A percentile compares a stretch with the other conserved stretches of the same genome.
Conservation (phyloP, 2,113 vertebrate genomes). For the Cyanocitta stelleri region DNA sequence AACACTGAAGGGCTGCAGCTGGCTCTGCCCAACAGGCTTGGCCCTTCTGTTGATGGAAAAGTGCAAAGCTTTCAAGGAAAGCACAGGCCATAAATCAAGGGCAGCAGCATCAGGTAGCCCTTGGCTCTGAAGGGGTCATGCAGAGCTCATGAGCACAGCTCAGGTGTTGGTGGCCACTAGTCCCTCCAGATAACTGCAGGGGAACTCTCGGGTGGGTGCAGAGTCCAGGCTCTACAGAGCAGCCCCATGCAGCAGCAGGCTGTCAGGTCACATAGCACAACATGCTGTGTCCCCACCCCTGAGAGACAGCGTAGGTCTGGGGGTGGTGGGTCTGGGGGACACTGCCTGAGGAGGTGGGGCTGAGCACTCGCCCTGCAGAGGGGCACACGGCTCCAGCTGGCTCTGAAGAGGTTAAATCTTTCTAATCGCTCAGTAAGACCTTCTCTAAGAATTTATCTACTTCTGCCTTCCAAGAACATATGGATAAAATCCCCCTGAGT, state of each 20-base stretch:
- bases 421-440: conserved; percentile 44
- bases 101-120: not conserved
- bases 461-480: conserved; percentile 65
- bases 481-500: conserved; percentile 63
- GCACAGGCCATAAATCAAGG: not conserved
- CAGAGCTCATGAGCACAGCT: not conserved
- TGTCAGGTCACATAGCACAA: not conserved
- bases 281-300: rapidly evolving
- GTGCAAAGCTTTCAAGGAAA: not conserved
- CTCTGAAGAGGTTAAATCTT: conserved; percentile 56
- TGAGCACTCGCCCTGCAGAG: not conserved
- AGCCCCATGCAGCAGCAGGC: not conserved
- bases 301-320: not conserved
- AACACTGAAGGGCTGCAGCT: not conserved
- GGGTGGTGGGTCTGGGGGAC: not conserved
- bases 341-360: not conserved
- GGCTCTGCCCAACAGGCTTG: not conserved
- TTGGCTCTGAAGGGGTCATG: not conserved
- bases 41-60: not conserved
- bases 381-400: rapidly evolving
- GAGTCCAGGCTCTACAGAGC: not conserved
- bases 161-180: not conserved
- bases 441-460: conserved; percentile 62
- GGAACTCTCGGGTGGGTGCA: not conserved
- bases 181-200: not conserved